Evolutionary conservation across 2,113 vertebrate species (phyloP).

Genomic region (Anarhynchus alexandrinus): DNA sequence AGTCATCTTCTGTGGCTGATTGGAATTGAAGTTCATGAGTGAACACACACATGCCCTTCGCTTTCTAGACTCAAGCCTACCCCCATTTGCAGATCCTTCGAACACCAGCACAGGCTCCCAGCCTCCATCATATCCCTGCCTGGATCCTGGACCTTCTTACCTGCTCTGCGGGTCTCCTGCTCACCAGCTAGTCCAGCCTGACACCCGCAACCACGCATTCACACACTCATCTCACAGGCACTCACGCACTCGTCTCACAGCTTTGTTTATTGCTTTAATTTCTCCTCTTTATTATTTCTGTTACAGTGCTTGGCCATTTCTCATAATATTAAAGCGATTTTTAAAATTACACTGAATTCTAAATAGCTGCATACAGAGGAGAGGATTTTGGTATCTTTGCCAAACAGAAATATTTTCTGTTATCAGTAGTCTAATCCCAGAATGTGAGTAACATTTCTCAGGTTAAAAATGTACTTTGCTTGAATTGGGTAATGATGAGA

Average conservation of each 20-base stretch:
- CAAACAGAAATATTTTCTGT: not conserved
- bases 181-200: not conserved
- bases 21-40: too few relatives aligned
- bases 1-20: too few relatives aligned
- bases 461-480: not conserved
- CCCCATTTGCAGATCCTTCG: not conserved
- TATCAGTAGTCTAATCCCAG: not conserved
- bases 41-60: too few relatives aligned
- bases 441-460: not conserved
- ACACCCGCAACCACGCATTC: rapidly evolving
- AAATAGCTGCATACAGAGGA: not conserved
- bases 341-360: not conserved
- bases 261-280: not conserved
- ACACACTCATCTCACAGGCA: not conserved
- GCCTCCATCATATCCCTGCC: not conserved
- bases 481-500: not conserved
- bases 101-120: not conserved
- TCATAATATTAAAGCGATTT: not conserved
- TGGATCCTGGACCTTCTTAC: not conserved
- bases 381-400: not conserved
- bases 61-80: not conserved
- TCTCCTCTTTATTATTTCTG: not conserved
- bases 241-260: not conserved
- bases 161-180: rapidly evolving
- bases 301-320: not conserved